phyloP scores from a whole-genome alignment of 2,797 vertebrate genomes.

The Bryconaethiops microstoma region DNA sequence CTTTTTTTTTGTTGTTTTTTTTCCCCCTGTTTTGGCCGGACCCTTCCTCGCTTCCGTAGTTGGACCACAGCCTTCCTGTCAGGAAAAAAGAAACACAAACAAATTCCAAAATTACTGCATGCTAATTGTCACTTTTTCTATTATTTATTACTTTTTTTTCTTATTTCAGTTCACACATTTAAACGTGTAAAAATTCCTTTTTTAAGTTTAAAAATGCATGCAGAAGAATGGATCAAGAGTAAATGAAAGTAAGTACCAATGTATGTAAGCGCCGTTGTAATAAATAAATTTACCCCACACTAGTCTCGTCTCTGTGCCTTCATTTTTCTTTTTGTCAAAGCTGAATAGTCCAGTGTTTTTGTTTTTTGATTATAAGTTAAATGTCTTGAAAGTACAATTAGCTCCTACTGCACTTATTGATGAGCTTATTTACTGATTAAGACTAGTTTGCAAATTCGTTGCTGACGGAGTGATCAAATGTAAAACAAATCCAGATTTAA shows the following conservation, averaged over 20 bases:
- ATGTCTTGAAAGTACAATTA: no score
- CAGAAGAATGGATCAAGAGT: slow-evolving; percentile 2
- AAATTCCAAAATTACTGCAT: slow-evolving; percentile 17
- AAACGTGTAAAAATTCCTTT: background rate
- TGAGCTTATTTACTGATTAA: no score
- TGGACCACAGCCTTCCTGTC: slow-evolving; percentile 6
- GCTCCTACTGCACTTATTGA: no score
- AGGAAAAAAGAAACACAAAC: background rate
- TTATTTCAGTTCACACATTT: slow-evolving; percentile 2
- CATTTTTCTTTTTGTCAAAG: background rate
- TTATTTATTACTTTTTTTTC: slow-evolving; percentile 20
- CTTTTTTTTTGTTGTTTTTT: slow-evolving; percentile 1
- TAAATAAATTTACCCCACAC: slow-evolving; percentile 72
- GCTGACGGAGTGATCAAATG: no score
- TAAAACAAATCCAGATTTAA: no score
- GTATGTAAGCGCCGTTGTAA: slow-evolving; percentile 65
- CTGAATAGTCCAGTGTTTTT: no score
- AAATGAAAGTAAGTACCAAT: slow-evolving; percentile 27
- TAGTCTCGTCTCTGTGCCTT: slow-evolving; percentile 60
- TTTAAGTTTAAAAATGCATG: slow-evolving; percentile 43
- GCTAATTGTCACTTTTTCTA: slow-evolving; percentile 12
- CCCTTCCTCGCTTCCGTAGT: slow-evolving; percentile 12
- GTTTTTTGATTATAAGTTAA: no score
- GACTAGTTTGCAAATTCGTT: no score
- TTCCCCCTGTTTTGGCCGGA: slow-evolving; percentile 13